phyloP scores from a whole-genome alignment of 2,888 invertebrate genomes.

The Leptothorax acervorum region DNA sequence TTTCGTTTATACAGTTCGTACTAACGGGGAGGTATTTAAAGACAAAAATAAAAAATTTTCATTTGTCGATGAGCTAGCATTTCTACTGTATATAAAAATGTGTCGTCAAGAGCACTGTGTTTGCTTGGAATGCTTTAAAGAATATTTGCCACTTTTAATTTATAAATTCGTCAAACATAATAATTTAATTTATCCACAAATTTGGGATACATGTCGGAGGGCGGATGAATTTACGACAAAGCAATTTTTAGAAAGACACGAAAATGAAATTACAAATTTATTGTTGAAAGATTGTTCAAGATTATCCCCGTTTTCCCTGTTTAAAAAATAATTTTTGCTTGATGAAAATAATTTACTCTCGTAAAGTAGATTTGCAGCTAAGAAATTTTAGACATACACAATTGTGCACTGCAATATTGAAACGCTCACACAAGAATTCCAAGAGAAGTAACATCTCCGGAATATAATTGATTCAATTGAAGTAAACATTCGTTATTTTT shows the following conservation, averaged over 20 bases:
- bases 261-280: not conserved
- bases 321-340: not conserved
- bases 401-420: not conserved
- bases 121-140: not conserved
- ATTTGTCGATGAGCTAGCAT: not conserved
- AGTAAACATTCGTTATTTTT: not conserved
- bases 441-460: not conserved
- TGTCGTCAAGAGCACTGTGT: not conserved
- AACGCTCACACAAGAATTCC: not conserved
- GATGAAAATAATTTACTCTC: not conserved
- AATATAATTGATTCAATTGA: not conserved
- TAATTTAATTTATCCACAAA: not conserved
- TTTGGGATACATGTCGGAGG: not conserved
- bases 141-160: not conserved
- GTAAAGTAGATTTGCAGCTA: not conserved
- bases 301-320: not conserved
- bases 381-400: not conserved
- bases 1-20: not conserved
- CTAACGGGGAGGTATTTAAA: not conserved
- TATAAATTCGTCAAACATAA: not conserved
- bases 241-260: not conserved
- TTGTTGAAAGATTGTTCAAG: not conserved
- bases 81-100: not conserved
- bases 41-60: not conserved
- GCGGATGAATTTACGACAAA: too few species aligned